Evolutionary conservation across 2,797 vertebrate species (phyloP).

Genomic region (Argya squamiceps): DNA sequence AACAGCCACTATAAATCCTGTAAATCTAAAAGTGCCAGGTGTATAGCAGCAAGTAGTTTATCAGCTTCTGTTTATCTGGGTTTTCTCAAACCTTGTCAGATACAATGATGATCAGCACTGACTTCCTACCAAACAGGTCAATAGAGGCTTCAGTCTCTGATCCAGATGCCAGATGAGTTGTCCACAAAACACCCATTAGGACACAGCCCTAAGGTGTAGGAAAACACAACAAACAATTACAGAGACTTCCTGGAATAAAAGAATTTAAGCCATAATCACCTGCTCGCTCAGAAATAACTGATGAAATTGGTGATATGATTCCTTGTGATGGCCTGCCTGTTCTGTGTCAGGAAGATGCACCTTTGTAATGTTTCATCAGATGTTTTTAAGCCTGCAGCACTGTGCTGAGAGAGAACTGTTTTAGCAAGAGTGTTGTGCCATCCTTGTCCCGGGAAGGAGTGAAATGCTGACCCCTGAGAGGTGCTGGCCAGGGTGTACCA

Average conservation of each 20-base stretch:
- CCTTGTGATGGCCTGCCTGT: constrained; percentile 25
- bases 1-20: not conserved
- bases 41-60: not conserved
- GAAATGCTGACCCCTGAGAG: not conserved
- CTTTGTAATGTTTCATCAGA: not conserved
- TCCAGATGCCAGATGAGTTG: not conserved
- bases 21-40: not conserved
- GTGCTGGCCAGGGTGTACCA: not conserved
- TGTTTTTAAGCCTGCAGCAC: not conserved
- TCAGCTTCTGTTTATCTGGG: constrained; percentile 2
- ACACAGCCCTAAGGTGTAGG: not conserved
- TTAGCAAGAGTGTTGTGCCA: not conserved
- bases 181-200: not conserved
- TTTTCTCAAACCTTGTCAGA: constrained; percentile 46
- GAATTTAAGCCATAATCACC: not conserved
- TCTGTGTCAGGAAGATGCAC: not conserved
- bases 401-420: not conserved
- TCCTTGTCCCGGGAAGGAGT: not conserved
- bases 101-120: constrained; percentile 5
- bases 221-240: constrained; percentile 3
- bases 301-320: not conserved
- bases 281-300: constrained; percentile 9
- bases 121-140: constrained; percentile 39
- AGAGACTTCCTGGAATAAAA: not conserved
- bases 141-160: constrained; percentile 1